Conservation (phyloP, 2,113 vertebrate species). For the Capreolus pygargus region DNA sequence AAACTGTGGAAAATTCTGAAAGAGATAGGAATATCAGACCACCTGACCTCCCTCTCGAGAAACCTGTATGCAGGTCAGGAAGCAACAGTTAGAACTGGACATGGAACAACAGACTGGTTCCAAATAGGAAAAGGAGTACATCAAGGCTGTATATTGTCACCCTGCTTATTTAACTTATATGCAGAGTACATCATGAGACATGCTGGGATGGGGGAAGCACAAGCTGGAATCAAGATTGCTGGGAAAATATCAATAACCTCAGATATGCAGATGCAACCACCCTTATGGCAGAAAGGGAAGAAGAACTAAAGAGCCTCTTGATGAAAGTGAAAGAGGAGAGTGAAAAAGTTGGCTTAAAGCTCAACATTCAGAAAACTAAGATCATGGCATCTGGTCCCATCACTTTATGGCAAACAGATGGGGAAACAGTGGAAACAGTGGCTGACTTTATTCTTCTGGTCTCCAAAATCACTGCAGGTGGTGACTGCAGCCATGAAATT, state of each 20-base stretch:
- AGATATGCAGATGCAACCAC: neutral
- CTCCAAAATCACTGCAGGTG: no score
- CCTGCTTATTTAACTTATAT: neutral
- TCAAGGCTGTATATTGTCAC: neutral
- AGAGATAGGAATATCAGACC: no score
- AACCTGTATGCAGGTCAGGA: neutral
- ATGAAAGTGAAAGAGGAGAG: no score
- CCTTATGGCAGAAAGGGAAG: neutral
- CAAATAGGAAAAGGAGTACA: fast-evolving
- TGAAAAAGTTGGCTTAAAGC: no score
- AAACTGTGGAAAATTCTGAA: no score
- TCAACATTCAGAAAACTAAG: no score
- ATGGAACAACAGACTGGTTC: neutral
- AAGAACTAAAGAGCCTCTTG: neutral
- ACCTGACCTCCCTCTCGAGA: neutral
- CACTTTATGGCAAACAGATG: no score
- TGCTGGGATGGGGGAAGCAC: neutral
- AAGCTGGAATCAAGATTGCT: neutral
- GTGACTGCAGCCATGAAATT: no score
- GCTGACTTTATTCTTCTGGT: no score
- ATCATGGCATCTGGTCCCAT: no score
- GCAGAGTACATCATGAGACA: neutral
- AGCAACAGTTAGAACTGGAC: neutral
- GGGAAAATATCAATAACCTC: neutral
- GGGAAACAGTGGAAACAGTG: no score